Base-by-base conservation (phyloP, 2,797 vertebrate species). In the Pantherophis alleghaniensis region DNA sequence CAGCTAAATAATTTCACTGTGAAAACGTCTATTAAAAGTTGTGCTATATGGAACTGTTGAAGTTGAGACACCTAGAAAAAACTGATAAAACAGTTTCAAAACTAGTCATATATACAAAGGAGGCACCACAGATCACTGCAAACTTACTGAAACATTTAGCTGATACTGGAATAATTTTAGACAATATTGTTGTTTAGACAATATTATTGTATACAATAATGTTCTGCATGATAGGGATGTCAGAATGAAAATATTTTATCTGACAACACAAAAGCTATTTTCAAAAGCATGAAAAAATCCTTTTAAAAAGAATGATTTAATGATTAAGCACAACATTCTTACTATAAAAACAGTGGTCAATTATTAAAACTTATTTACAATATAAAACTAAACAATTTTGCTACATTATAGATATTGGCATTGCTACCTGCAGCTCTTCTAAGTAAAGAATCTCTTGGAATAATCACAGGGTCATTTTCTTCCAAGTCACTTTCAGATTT, bases 401-500 rank as follows among this genome's bases (percentile, higher is more conserved):
- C 56, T 57, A 88, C 88, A 91, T 28, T 66, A 11, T 69, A 91
- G 63, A 92, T 28, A 94, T 56, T 32, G 94, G 26, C 51, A 88
- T 66, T 91, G 86, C 74, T 97, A 99, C 99, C 99, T 97, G 99
- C 99, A 47, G 98, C 98, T 97, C 99, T 99, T 96, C 99, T 98
- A 92, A 99, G 98, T 94, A 99, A 98, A 87, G 98, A 99, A 95
- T 99, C 99, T 96, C 99, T 97, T 95, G 99, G 99, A 97, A 99
- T 99, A 96, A 99, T 96, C 87, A 98, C 98, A 1, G 98, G 97
- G 87, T 98, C 98, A 13, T 96, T 98, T 91, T 99, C 98, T 95
- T 99, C 99, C 95, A 98, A 96, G 93, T 99, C 99, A 83, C 98
- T 99, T 91, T 99, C 99, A 5, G 99, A 99, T 94, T 98, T 99